A percentile compares a stretch with the other conserved stretches of the same genome.
phyloP scores from a whole-genome alignment of 2,888 invertebrate genomes.

The Epirrhoe alternata region DNA sequence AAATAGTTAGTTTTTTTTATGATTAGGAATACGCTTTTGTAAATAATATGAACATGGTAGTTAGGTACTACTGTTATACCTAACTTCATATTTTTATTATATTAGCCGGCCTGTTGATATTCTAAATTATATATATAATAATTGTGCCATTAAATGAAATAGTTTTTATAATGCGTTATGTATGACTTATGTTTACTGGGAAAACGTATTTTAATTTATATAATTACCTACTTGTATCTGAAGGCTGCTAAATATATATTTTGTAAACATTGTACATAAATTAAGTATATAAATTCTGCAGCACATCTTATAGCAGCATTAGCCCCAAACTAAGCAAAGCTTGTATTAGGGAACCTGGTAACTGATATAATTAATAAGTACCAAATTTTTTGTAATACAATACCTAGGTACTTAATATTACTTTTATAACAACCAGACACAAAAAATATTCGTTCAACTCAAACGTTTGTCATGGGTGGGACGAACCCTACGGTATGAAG shows the following conservation, averaged over 20 bases:
- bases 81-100: conserved; percentile 44
- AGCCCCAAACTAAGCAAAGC: no score
- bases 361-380: no score
- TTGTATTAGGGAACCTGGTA: no score
- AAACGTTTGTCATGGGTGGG: no score
- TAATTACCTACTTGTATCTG: conserved; percentile 6
- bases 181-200: conserved; percentile 31
- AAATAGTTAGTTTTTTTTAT: conserved; percentile 59
- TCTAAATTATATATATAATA: conserved; percentile 61
- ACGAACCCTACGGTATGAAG: no score
- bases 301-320: no score
- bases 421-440: no score
- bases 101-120: conserved; percentile 49
- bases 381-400: no score
- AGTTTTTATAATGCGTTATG: conserved; percentile 41
- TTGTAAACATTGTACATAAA: conserved; percentile 34
- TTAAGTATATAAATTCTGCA: neutral
- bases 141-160: conserved; percentile 69
- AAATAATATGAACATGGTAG: conserved; percentile 33
- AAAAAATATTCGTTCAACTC: no score
- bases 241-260: conserved; percentile 30
- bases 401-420: no score
- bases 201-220: conserved; percentile 1
- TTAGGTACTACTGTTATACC: conserved; percentile 21
- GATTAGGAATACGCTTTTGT: conserved; percentile 49